Base-by-base conservation (phyloP, 1,140 invertebrate genomes). In the Brachionus rubens region DNA sequence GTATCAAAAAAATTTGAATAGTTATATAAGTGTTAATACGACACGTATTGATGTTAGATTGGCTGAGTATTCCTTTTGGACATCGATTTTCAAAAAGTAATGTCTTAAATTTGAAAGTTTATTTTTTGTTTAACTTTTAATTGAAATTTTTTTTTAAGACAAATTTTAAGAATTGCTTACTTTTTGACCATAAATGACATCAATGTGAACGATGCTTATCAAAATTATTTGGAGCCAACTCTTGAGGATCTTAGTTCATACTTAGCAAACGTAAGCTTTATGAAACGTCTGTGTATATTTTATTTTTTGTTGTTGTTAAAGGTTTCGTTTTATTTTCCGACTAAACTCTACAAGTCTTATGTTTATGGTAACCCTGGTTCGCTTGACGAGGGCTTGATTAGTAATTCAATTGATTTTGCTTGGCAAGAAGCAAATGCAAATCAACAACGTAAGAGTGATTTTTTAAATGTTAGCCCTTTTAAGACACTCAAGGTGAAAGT, bases 301-400 rank as follows among this genome's bases (percentile, higher is more conserved):
- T 40, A 4, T 16, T 19, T 36, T 36, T 62, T 62, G 5, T 7
- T 46, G 3, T 16, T 40, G 40, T 21, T 62, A 4, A 59, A 65
- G 59, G 24, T 65, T 0, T 65, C 59, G 9, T 65, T 65, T 65
- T 65, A 65, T 43, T 65, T 65, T 65, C 59, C 59, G 21, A 65
- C 19, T n/a, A 65, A 65, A n/a, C 24, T 43, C n/a, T 65, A 65
- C 24, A 65, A 43, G 26, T 21, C 2, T 12, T 65, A 43, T 50
- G 21, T 72, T 30, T 50, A 30, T 40, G 68, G 68, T 12, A 40
- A 50, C 19, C 68, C 68, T 28, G 50, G 30, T 41, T 30, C 12
- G 12, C 0, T 72, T 21, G 30, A 30, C 26, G 26, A 40, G 26
- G 28, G 40, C 9, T 3, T 6, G 10, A 24, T 52, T 1, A 72